phyloP scores from a whole-genome alignment of 1,140 invertebrate species.

The Drosophila setifemur region DNA sequence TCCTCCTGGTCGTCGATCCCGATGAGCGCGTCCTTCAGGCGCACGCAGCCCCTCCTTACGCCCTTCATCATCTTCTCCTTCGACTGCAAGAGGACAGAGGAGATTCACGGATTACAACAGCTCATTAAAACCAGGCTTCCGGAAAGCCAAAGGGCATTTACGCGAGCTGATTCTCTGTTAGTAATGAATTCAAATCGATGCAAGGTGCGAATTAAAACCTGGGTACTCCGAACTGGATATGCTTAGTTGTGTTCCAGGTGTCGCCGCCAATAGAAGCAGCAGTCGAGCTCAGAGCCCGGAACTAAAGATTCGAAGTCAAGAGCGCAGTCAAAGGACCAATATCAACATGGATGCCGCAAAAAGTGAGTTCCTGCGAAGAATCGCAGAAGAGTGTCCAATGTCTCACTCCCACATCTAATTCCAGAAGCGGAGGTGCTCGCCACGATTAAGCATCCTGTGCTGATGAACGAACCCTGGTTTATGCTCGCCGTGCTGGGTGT shows the following conservation, averaged over 20 bases:
- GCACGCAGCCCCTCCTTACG: constrained; percentile 96
- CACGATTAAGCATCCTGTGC: constrained; percentile 22
- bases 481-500: constrained; percentile 40
- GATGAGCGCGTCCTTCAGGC: constrained; percentile 96
- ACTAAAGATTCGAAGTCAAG: neutral
- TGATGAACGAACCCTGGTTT: constrained; percentile 81
- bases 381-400: neutral
- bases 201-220: constrained; percentile 83
- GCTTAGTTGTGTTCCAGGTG: constrained; percentile 85
- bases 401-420: neutral
- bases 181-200: constrained; percentile 15
- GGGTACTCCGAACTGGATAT: constrained; percentile 82
- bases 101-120: too few relatives aligned
- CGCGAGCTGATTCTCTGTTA: neutral
- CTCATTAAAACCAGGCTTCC: neutral
- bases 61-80: constrained; percentile 99
- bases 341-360: constrained; percentile 46
- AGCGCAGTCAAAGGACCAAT: neutral
- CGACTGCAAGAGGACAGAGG: constrained; percentile 89
- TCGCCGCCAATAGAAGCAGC: constrained; percentile 74
- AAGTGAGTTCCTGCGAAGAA: constrained; percentile 10
- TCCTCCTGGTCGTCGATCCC: constrained; percentile 99
- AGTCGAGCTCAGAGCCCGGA: neutral
- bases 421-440: neutral
- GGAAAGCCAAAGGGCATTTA: constrained; percentile 3